phyloP scores from a whole-genome alignment of 2,888 invertebrate genomes.

The Leuctra nigra region DNA sequence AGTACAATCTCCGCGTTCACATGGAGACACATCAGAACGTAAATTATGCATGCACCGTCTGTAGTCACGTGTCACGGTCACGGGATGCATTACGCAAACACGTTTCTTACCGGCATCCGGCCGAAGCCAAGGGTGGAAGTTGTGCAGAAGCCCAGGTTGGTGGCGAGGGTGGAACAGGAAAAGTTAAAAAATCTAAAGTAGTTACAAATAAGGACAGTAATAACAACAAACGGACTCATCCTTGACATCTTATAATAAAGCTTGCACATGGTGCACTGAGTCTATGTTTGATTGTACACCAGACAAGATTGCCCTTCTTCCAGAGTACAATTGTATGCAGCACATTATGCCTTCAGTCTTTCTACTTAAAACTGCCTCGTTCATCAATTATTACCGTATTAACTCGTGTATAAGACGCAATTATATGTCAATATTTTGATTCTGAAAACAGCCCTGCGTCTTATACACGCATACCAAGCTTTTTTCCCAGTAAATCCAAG shows the following conservation, averaged over 20 bases:
- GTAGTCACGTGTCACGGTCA: constrained; percentile 80
- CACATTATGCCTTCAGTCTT: too few relatives aligned
- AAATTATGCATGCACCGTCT: constrained; percentile 79
- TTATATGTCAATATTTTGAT: too few relatives aligned
- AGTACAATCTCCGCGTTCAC: constrained; percentile 83
- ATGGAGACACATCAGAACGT: constrained; percentile 88
- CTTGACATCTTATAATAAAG: not conserved
- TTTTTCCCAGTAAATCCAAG: too few relatives aligned
- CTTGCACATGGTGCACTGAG: too few relatives aligned
- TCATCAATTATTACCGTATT: too few relatives aligned
- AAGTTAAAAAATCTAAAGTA: not conserved
- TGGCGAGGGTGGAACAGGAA: not conserved
- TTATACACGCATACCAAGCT: too few relatives aligned
- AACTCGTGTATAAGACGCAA: too few relatives aligned
- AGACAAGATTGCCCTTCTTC: too few relatives aligned
- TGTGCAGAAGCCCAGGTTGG: not conserved
- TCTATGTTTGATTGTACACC: too few relatives aligned
- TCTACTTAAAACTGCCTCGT: too few relatives aligned
- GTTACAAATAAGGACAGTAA: not conserved
- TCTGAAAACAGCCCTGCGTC: too few relatives aligned
- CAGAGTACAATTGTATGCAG: too few relatives aligned
- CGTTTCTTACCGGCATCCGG: constrained; percentile 79
- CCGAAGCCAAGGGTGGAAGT: constrained; percentile 35
- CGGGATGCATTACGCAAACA: constrained; percentile 83
- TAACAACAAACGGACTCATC: not conserved